A percentile compares a stretch with the other conserved stretches of the same genome.
phyloP scores from a whole-genome alignment of 2,888 invertebrate genomes.

The Xestobium rufovillosum region DNA sequence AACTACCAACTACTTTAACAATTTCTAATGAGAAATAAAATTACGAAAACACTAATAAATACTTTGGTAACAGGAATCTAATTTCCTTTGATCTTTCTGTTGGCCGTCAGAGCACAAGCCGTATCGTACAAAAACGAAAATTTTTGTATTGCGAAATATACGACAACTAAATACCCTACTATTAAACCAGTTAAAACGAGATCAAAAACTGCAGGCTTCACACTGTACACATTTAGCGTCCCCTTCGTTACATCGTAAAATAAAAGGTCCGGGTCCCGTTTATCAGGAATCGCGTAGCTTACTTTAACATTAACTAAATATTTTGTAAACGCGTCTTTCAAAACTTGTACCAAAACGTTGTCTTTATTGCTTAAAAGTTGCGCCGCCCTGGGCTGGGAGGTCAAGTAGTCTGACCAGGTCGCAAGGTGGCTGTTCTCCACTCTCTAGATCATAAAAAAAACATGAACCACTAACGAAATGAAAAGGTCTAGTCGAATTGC shows the following conservation, averaged over 20 bases:
- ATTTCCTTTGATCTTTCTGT: conserved; percentile 28
- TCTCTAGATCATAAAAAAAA: conserved; percentile 61
- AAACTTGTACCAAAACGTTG: conserved; percentile 58
- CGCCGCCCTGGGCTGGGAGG: conserved; percentile 66
- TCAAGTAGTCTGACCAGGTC: conserved; percentile 68
- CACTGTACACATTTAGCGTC: conserved; percentile 82
- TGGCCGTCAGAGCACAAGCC: conserved; percentile 47
- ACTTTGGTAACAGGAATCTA: no score
- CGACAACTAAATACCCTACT: conserved; percentile 69
- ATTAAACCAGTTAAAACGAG: conserved; percentile 85
- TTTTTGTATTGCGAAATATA: conserved; percentile 74
- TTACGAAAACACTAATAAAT: no score
- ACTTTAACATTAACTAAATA: conserved; percentile 72
- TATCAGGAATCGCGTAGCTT: conserved; percentile 63
- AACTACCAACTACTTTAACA: no score
- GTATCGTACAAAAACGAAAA: conserved; percentile 61
- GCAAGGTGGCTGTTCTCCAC: conserved; percentile 61
- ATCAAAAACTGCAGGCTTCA: conserved; percentile 97
- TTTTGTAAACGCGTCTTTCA: conserved; percentile 65
- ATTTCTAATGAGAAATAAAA: no score
- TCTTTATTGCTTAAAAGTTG: conserved; percentile 61
- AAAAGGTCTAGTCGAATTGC: no score
- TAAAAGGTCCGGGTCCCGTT: conserved; percentile 87
- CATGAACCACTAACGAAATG: no score
- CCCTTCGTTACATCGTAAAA: conserved; percentile 80